These are phyloP conservation scores for Chrysemys picta DNA, from an alignment of 2,113 vertebrate species.

Conservation along the genomic window DNA sequence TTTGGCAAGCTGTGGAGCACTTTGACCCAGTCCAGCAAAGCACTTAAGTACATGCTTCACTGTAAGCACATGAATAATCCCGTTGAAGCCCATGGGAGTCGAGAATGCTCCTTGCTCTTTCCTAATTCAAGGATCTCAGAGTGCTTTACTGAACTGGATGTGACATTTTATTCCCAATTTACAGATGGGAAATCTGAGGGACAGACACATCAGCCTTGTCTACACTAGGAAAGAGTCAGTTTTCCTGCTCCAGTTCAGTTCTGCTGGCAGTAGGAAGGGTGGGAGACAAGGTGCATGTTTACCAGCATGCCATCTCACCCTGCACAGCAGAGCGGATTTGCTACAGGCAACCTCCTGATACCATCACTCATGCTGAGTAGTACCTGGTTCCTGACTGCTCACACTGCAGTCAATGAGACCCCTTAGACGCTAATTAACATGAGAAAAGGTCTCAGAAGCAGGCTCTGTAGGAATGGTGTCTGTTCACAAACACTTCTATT, in stretches of 20 bases:
- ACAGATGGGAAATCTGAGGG: neutral
- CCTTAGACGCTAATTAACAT: neutral
- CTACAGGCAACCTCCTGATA: neutral
- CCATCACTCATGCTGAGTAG: neutral
- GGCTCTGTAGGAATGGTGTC: neutral
- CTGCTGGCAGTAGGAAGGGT: neutral
- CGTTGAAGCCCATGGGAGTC: neutral
- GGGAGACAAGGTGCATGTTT: neutral
- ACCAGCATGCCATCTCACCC: neutral
- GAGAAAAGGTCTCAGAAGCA: neutral
- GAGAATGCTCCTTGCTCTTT: neutral
- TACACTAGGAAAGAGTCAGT: neutral
- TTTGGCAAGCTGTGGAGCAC: fast-evolving
- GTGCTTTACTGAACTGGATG: neutral
- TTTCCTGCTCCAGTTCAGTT: neutral
- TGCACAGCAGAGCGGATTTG: neutral
- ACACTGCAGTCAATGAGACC: neutral
- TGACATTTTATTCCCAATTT: neutral
- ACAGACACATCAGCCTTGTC: neutral
- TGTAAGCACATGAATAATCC: neutral
- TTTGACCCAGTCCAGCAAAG: neutral
- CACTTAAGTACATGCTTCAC: no score
- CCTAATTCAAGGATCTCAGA: neutral
- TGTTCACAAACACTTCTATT: neutral
- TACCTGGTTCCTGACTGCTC: neutral